Percentiles rank a stretch among this genome's conserved stretches.
These are phyloP conservation scores for Polietes domitor DNA, from an alignment of 2,888 invertebrate species.

Conservation along the genomic window DNA sequence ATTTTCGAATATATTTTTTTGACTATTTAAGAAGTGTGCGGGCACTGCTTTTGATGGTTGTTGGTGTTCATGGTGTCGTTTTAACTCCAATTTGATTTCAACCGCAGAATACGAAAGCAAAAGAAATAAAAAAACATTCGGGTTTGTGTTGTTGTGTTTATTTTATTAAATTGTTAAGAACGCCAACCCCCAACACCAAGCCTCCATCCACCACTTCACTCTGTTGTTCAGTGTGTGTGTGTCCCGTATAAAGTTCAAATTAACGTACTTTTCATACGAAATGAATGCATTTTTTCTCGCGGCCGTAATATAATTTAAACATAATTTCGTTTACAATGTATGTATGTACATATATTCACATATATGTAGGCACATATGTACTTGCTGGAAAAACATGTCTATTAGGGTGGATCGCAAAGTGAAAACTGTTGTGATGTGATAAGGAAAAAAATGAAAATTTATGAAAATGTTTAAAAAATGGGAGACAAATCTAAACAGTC, in stretches of 20 bases:
- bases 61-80: not conserved
- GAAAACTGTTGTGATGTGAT: no score
- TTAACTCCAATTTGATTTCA: not conserved
- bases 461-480: no score
- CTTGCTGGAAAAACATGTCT: no score
- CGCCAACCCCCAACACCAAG: not conserved
- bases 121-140: not conserved
- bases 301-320: slow-evolving; percentile 22
- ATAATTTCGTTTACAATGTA: slow-evolving; percentile 16
- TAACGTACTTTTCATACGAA: not conserved
- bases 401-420: no score
- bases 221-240: not conserved
- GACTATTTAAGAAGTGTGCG: not conserved
- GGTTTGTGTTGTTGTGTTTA: not conserved
- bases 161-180: slow-evolving; percentile 19
- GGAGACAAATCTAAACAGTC: no score
- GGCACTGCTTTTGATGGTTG: not conserved
- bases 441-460: no score
- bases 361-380: no score
- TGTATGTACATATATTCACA: no score
- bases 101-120: slow-evolving; percentile 4
- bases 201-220: not conserved
- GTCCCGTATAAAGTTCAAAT: slow-evolving; percentile 11
- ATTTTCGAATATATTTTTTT: not conserved
- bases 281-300: slow-evolving; percentile 15